Evolutionary conservation across 2,888 invertebrate species (phyloP).

Genomic region (Limnephilus auricula): DNA sequence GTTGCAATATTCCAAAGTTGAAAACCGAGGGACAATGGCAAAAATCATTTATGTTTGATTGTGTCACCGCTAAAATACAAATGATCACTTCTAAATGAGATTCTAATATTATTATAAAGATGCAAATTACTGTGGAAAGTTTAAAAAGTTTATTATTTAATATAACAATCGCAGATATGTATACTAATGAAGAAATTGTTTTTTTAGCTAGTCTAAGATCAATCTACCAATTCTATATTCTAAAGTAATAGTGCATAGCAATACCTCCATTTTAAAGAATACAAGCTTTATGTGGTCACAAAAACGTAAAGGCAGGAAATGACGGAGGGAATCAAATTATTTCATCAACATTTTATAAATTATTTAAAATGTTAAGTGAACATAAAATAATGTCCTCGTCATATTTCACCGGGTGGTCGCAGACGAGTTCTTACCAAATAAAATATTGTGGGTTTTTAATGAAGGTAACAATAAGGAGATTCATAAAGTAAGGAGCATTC

Average conservation of each 20-base stretch:
- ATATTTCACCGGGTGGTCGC: neutral
- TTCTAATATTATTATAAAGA: neutral
- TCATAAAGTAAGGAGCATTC: neutral
- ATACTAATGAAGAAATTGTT: neutral
- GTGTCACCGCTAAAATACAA: neutral
- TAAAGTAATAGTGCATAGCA: neutral
- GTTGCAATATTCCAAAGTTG: no score
- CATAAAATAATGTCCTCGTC: neutral
- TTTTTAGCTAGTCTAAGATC: neutral
- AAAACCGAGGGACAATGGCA: neutral
- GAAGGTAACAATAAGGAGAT: neutral
- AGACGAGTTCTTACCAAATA: neutral
- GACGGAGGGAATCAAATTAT: neutral
- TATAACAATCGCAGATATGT: neutral
- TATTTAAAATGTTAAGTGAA: neutral
- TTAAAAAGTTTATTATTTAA: no score
- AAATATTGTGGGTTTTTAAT: neutral
- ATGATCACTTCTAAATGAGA: neutral
- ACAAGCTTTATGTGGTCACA: constrained; percentile 6
- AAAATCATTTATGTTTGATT: neutral
- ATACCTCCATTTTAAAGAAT: neutral
- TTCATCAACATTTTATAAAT: neutral
- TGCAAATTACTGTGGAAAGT: neutral
- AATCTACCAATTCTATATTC: neutral
- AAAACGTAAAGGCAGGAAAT: constrained; percentile 14